Evolutionary conservation across 2,113 vertebrate genomes (phyloP).

Genomic region (Megaceryle torquata): DNA sequence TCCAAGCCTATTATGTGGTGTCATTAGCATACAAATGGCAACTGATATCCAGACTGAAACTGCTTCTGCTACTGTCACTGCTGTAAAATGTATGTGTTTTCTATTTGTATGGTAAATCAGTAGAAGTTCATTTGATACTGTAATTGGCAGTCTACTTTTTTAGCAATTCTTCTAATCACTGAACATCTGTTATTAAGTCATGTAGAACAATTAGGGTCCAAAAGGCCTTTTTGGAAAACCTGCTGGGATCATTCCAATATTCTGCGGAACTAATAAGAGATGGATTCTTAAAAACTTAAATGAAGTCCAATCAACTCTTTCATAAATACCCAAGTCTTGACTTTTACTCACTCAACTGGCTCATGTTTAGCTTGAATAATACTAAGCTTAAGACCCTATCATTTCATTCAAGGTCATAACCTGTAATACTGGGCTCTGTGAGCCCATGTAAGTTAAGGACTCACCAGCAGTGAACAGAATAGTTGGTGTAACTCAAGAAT

Average conservation of each 20-base stretch:
- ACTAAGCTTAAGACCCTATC: not conserved
- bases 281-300: not conserved
- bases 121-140: not conserved
- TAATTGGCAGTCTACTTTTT: not conserved
- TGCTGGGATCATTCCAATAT: not conserved
- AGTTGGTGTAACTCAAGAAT: not conserved
- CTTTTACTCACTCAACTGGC: not conserved
- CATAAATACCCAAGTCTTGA: not conserved
- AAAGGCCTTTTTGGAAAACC: not conserved
- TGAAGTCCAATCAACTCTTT: not conserved
- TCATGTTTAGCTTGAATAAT: not conserved
- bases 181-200: not conserved
- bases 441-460: not conserved
- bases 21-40: not conserved
- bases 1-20: not conserved
- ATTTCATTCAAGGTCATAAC: not conserved
- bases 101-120: not conserved
- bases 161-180: not conserved
- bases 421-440: not conserved
- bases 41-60: not conserved
- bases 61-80: not conserved
- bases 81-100: not conserved
- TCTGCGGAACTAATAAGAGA: not conserved
- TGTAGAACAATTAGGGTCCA: not conserved
- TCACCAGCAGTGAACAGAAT: not conserved